These are phyloP conservation scores for Zhuqinia jingwanae DNA, from an alignment of 2,888 invertebrate genomes.

Conservation along the genomic window DNA sequence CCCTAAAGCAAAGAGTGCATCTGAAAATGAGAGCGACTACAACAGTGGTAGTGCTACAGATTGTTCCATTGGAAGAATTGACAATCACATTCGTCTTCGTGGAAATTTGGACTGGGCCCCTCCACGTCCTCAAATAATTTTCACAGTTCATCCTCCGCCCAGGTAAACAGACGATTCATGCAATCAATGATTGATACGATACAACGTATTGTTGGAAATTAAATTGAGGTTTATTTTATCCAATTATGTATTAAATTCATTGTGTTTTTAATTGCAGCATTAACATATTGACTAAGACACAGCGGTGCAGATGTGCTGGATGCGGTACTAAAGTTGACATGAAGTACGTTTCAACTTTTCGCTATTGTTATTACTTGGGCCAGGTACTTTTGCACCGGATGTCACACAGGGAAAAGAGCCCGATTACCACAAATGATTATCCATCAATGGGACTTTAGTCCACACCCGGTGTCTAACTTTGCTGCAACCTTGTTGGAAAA, in stretches of 20 bases:
- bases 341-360: slow-evolving; percentile 87
- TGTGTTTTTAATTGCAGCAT: slow-evolving; percentile 82
- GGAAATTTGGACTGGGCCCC: slow-evolving; percentile 93
- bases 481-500: slow-evolving; percentile 88
- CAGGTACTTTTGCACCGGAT: slow-evolving; percentile 93
- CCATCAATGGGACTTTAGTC: slow-evolving; percentile 85
- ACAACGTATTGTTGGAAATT: no score
- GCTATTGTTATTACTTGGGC: slow-evolving; percentile 92
- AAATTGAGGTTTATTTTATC: background rate
- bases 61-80: slow-evolving; percentile 73
- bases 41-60: slow-evolving; percentile 75
- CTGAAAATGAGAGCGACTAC: slow-evolving; percentile 83
- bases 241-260: slow-evolving; percentile 57
- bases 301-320: slow-evolving; percentile 91
- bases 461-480: slow-evolving; percentile 91
- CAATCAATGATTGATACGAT: background rate
- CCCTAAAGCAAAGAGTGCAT: slow-evolving; percentile 87
- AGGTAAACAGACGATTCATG: slow-evolving; percentile 83
- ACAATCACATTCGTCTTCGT: slow-evolving; percentile 82
- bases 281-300: slow-evolving; percentile 85
- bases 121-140: slow-evolving; percentile 91
- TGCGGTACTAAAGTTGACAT: slow-evolving; percentile 90
- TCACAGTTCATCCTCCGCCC: slow-evolving; percentile 87
- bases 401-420: slow-evolving; percentile 89
- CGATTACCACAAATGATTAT: slow-evolving; percentile 87